Conservation (phyloP, 1,140 invertebrate species). For the Eciton burchellii region DNA sequence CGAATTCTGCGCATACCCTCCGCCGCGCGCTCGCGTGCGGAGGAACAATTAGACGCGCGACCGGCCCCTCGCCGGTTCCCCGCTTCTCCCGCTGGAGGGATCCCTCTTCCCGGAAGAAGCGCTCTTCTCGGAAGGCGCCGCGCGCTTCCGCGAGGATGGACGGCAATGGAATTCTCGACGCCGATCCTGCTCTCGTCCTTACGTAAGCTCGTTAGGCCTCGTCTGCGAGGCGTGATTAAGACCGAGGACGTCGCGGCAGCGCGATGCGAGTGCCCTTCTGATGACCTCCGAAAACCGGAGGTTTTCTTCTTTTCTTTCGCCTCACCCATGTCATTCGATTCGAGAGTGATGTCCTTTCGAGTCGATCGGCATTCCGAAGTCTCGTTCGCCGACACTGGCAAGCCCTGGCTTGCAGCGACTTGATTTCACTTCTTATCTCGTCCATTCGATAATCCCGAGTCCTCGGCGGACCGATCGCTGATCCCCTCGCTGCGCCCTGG, state of each 20-base stretch:
- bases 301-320: too few species aligned
- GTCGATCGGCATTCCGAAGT: not conserved
- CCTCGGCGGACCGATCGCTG: too few species aligned
- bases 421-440: too few species aligned
- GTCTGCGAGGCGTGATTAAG: constrained; percentile 62
- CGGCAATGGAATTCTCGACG: constrained; percentile 62
- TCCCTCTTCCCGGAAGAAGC: constrained; percentile 27
- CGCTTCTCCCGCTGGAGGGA: constrained; percentile 8
- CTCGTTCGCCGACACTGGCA: too few species aligned
- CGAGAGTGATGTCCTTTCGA: too few species aligned
- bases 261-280: too few species aligned
- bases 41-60: constrained; percentile 44
- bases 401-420: too few species aligned
- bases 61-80: not conserved
- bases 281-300: too few species aligned
- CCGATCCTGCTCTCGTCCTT: constrained; percentile 57
- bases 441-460: too few species aligned
- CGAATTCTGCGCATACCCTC: constrained; percentile 37
- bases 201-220: constrained; percentile 39
- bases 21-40: constrained; percentile 18
- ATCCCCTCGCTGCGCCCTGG: too few species aligned
- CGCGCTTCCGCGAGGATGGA: constrained; percentile 44
- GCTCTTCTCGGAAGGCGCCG: constrained; percentile 30
- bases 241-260: constrained; percentile 32
- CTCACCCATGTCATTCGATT: too few species aligned